Percentiles rank a stretch among this genome's conserved stretches.
Evolutionary conservation across 2,797 vertebrate species (phyloP).

Genomic region (Propithecus deckenii): DNA sequence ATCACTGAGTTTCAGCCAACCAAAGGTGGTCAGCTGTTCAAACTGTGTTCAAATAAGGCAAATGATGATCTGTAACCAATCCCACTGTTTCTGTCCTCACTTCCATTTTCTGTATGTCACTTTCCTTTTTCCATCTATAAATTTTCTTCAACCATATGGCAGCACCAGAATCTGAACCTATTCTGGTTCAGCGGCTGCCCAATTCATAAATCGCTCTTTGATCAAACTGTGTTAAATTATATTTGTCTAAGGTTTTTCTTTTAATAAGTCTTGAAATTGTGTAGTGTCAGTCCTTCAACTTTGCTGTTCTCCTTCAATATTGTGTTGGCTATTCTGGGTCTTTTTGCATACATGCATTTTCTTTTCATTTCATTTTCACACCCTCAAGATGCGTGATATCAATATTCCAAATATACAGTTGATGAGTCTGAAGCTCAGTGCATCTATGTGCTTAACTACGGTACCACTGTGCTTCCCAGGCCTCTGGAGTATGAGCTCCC

Average conservation of each 20-base stretch:
- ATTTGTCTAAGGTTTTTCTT: neutral
- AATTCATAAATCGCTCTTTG: neutral
- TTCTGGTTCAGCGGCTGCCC: neutral
- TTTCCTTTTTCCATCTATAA: neutral
- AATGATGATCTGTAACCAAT: neutral
- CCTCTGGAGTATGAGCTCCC: neutral
- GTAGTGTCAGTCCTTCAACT: neutral
- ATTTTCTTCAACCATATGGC: neutral
- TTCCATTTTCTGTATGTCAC: neutral
- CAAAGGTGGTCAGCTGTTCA: neutral
- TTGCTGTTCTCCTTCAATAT: neutral
- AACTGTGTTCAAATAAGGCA: neutral
- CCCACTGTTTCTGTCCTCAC: neutral
- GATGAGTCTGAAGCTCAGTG: neutral
- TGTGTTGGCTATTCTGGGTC: neutral
- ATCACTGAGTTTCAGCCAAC: neutral
- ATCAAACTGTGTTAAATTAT: neutral
- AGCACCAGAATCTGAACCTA: neutral
- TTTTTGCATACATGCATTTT: neutral
- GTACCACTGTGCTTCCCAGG: neutral
- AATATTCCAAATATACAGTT: neutral
- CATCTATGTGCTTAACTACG: neutral
- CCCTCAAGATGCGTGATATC: neutral
- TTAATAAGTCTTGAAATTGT: neutral
- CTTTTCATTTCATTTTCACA: slow-evolving; percentile 16